Percentiles rank a stretch among this genome's conserved stretches.
Conservation (phyloP, 2,888 invertebrate genomes). For the Tachina grossa region DNA sequence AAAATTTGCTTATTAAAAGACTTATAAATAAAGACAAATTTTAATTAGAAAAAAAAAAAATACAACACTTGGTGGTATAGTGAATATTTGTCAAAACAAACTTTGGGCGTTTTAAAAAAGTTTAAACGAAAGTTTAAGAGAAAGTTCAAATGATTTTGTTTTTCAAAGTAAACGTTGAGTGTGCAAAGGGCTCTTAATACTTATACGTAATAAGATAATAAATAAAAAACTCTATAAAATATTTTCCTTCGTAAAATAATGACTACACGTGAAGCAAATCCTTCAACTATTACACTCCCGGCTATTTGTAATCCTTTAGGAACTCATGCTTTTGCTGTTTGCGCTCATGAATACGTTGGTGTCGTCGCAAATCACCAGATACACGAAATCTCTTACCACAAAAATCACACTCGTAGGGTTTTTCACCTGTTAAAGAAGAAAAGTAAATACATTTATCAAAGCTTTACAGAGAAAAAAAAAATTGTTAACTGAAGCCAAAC, state of each 20-base stretch:
- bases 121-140: no score
- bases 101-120: no score
- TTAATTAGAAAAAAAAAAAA: no score
- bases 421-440: slow-evolving; percentile 85
- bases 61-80: no score
- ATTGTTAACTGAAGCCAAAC: no score
- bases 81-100: no score
- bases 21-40: no score
- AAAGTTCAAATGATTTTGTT: no score
- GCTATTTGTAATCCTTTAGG: slow-evolving; percentile 25
- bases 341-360: slow-evolving; percentile 88
- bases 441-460: not conserved
- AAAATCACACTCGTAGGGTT: slow-evolving; percentile 89
- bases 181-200: no score
- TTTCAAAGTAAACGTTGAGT: no score
- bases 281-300: slow-evolving; percentile 19
- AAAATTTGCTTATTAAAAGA: no score
- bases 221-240: slow-evolving; percentile 26
- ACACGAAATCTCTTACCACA: slow-evolving; percentile 93
- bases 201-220: slow-evolving; percentile 6
- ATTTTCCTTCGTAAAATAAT: slow-evolving; percentile 20
- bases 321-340: slow-evolving; percentile 67
- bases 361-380: slow-evolving; percentile 91
- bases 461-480: not conserved
- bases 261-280: slow-evolving; percentile 25